phyloP scores from a whole-genome alignment of 2,797 vertebrate genomes.

The Sylvilagus floridanus region DNA sequence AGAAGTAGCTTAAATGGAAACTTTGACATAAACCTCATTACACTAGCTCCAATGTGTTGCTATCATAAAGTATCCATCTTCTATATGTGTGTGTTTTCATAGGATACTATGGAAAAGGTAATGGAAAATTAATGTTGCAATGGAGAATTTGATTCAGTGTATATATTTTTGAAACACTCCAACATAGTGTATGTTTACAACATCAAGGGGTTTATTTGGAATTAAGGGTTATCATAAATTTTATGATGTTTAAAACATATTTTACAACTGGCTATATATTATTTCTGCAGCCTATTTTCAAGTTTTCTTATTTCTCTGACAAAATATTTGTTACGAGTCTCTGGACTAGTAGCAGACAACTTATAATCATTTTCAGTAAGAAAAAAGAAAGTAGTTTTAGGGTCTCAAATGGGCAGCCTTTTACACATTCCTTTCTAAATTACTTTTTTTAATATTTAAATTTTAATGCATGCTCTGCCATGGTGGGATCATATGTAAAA shows the following conservation, averaged over 20 bases:
- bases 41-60: slow-evolving; percentile 87
- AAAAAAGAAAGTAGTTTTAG: slow-evolving; percentile 33
- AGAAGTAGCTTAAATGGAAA: slow-evolving; percentile 88
- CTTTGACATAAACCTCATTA: slow-evolving; percentile 88
- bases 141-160: slow-evolving; percentile 87
- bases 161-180: slow-evolving; percentile 81
- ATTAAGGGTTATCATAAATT: slow-evolving; percentile 81
- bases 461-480: background rate
- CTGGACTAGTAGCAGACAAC: background rate
- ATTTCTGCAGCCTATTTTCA: slow-evolving; percentile 71
- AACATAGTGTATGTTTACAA: slow-evolving; percentile 79
- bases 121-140: slow-evolving; percentile 88
- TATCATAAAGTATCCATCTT: slow-evolving; percentile 84
- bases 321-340: slow-evolving; percentile 69
- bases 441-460: slow-evolving; percentile 18
- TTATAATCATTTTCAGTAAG: slow-evolving; percentile 47
- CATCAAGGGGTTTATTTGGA: slow-evolving; percentile 83
- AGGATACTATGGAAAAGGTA: slow-evolving; percentile 86
- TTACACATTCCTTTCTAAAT: background rate
- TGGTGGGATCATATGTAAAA: background rate
- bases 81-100: slow-evolving; percentile 82
- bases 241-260: slow-evolving; percentile 82
- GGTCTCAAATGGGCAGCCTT: slow-evolving; percentile 12
- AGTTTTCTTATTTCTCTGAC: slow-evolving; percentile 72
- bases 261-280: slow-evolving; percentile 77